Evolutionary conservation across 2,113 vertebrate species (phyloP).

Genomic region (Channa maculata): DNA sequence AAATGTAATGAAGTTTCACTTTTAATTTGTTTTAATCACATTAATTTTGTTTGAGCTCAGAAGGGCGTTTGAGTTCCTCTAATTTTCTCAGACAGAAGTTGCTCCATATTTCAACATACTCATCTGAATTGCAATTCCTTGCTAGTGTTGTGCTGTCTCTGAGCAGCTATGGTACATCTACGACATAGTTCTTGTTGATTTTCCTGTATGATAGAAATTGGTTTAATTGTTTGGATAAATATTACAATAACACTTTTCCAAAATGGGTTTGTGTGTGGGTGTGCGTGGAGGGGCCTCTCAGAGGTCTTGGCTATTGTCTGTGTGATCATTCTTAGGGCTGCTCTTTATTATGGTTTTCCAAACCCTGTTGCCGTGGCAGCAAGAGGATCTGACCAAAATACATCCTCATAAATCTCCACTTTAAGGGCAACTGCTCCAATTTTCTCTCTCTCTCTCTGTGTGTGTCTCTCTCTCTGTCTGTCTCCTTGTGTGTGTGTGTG

Average conservation of each 20-base stretch:
- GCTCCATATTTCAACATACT: not conserved
- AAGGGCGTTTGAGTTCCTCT: not conserved
- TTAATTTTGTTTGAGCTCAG: too few species aligned
- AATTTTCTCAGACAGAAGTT: not conserved
- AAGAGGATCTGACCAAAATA: constrained; percentile 34
- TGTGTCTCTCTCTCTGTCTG: not conserved
- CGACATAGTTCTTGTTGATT: not conserved
- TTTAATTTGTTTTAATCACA: too few species aligned
- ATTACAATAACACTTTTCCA: not conserved
- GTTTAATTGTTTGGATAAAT: constrained; percentile 2
- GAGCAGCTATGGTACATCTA: too few species aligned
- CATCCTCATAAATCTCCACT: constrained; percentile 60
- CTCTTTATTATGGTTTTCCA: constrained; percentile 60
- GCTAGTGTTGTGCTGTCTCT: not conserved
- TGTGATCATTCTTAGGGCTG: constrained; percentile 14
- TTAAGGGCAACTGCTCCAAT: constrained; percentile 49
- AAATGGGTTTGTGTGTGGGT: not conserved
- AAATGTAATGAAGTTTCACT: too few species aligned
- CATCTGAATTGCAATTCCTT: not conserved
- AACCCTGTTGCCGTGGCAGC: constrained; percentile 62
- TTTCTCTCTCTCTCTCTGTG: not conserved
- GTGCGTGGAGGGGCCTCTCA: not conserved
- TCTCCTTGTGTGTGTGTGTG: constrained; percentile 17
- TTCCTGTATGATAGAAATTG: not conserved
- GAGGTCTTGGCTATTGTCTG: not conserved